Evolutionary conservation across 2,888 invertebrate species (phyloP), one percentile per base, ranked within the genome.

Genomic region (Sarcophaga carnaria): DNA sequence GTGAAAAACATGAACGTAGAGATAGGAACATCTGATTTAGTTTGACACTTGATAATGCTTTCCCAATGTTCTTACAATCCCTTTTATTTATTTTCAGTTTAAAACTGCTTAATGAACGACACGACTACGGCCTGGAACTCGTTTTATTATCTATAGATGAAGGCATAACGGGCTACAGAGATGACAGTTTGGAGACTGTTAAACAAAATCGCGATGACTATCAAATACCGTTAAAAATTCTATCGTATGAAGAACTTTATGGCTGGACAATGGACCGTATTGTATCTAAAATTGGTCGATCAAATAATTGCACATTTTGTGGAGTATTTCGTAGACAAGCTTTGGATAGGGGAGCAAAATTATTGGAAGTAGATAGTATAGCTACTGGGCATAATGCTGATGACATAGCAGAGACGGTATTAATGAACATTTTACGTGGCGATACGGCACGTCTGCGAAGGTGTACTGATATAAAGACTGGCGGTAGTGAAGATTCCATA

Each of bases 251-350:
- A 94, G 98, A 99, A 90, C 94, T 99, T 5, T 99, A 99, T 94
- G 99, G 99, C 0, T 99, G 99, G 99, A 99, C 99, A 4, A 99
- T 99, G 99, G 99, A 99, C 94, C 97, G 97, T 91, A 99, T 99
- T 93, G 99, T 99, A 0, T 95, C 95, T 66, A 96, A 97, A 93
- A 97, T 97, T 91, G 95, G 95, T 0, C 95, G 97, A 79, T 98
- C 98, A 92, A 99, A 99, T 93, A 99, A 99, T 93, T 99, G 99
- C 89, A 98, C 98, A 10, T 98, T 98, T 92, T 98, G 98, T 94
- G 98, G 98, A 12, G 98, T 98, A 10, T 99, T 99, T 92, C 94
- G 99, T 81, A 95, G 99, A 49, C 99, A 99, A 93, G 99, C 99
- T 0, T 93, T 99, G 70, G 99, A 99, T 92, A 94, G 99, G 90